These are phyloP conservation scores for Tipula helvola DNA, from an alignment of 2,888 invertebrate species.

Conservation along the genomic window DNA sequence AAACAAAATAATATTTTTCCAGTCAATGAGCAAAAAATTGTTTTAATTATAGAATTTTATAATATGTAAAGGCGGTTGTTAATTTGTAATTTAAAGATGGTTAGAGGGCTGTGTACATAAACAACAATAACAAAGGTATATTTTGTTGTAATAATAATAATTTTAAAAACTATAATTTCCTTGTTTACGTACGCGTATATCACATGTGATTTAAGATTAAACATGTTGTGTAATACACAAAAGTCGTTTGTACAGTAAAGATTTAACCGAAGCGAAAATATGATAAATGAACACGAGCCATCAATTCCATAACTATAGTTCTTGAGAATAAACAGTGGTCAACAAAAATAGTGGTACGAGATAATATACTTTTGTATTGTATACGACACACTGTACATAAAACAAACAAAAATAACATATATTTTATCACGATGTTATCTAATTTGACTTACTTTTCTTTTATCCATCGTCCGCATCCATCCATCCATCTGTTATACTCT, in stretches of 20 bases:
- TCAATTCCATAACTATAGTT: not conserved
- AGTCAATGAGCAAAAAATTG: conserved; percentile 10
- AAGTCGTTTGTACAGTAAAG: not conserved
- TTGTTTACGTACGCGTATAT: not conserved
- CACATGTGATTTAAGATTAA: not conserved
- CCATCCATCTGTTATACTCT: not conserved
- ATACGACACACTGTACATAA: not conserved
- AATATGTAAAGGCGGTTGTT: not conserved
- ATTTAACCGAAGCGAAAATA: not conserved
- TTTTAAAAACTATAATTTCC: not conserved
- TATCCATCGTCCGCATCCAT: not conserved
- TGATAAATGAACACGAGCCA: not conserved
- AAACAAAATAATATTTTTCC: conserved; percentile 5
- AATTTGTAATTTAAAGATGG: not conserved
- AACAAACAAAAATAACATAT: not conserved
- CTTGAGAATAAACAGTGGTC: not conserved
- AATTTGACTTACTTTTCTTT: not conserved
- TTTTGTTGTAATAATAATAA: not conserved
- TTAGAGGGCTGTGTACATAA: not conserved
- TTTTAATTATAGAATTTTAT: not conserved
- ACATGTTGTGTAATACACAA: not conserved
- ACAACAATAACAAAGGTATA: not conserved
- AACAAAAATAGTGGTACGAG: not conserved
- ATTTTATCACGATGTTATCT: not conserved
- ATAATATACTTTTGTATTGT: not conserved